Evolutionary conservation across 2,888 invertebrate genomes (phyloP).

Genomic region (Euplagia quadripunctaria): DNA sequence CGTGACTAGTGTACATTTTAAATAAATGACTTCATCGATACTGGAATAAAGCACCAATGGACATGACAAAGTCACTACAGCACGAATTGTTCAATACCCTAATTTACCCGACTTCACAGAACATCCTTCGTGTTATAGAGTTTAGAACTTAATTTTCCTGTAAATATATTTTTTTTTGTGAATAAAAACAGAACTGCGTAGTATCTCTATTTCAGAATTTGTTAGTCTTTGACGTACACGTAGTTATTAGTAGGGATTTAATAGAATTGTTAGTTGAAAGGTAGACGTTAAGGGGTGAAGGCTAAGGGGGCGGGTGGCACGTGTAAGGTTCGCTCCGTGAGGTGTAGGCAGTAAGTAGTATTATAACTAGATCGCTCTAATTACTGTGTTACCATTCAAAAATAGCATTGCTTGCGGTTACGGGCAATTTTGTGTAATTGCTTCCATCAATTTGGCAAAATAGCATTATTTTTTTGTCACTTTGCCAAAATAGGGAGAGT

Average conservation of each 20-base stretch:
- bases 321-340: constrained; percentile 14
- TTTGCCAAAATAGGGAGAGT: too few relatives aligned
- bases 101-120: not conserved
- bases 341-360: constrained; percentile 8
- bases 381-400: not conserved
- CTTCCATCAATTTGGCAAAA: too few relatives aligned
- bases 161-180: not conserved
- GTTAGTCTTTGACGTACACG: constrained; percentile 14
- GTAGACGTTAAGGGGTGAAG: constrained; percentile 5
- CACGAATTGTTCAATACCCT: not conserved
- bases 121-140: not conserved
- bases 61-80: constrained; percentile 9
- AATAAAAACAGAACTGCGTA: not conserved
- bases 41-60: constrained; percentile 17
- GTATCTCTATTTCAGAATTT: not conserved
- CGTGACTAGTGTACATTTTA: constrained; percentile 11
- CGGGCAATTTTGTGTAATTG: too few relatives aligned
- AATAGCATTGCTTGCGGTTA: not conserved
- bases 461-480: too few relatives aligned
- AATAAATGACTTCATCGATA: constrained; percentile 20
- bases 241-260: constrained; percentile 18
- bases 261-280: constrained; percentile 19
- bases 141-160: not conserved
- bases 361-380: constrained; percentile 9
- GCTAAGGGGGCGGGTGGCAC: constrained; percentile 16